phyloP scores from a whole-genome alignment of 2,888 invertebrate species.

The Lasioglossum villosulum region DNA sequence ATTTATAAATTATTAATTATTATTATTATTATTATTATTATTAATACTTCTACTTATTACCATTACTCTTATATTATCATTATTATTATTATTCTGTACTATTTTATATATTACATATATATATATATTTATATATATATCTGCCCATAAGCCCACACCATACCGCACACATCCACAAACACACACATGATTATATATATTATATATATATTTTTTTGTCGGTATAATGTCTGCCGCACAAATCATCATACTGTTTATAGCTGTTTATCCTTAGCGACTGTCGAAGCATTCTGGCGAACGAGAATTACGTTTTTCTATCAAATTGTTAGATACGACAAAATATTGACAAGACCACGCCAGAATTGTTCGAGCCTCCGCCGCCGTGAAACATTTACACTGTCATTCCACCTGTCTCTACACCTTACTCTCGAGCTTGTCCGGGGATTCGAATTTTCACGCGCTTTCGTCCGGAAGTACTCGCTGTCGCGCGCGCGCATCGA shows the following conservation, averaged over 20 bases:
- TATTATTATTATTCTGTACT: constrained; percentile 78
- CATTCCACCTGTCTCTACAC: constrained; percentile 50
- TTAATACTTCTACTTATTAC: constrained; percentile 70
- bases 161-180: constrained; percentile 57
- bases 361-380: constrained; percentile 74
- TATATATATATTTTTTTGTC: constrained; percentile 73
- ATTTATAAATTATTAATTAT: constrained; percentile 79
- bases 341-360: constrained; percentile 61
- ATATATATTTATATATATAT: constrained; percentile 64
- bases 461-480: not conserved
- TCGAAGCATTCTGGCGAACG: constrained; percentile 77
- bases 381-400: constrained; percentile 55
- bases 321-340: not conserved
- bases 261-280: constrained; percentile 75
- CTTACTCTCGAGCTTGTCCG: constrained; percentile 55
- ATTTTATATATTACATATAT: constrained; percentile 70
- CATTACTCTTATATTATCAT: constrained; percentile 71
- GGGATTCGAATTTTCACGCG: not conserved
- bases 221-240: constrained; percentile 79
- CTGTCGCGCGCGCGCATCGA: not conserved
- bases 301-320: not conserved
- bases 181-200: constrained; percentile 54
- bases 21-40: constrained; percentile 71
- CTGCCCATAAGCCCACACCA: constrained; percentile 64
- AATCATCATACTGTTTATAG: constrained; percentile 76